Percentiles rank a stretch among this genome's conserved stretches.
phyloP scores from a whole-genome alignment of 2,797 vertebrate species.

The Pantherophis vulpinus region DNA sequence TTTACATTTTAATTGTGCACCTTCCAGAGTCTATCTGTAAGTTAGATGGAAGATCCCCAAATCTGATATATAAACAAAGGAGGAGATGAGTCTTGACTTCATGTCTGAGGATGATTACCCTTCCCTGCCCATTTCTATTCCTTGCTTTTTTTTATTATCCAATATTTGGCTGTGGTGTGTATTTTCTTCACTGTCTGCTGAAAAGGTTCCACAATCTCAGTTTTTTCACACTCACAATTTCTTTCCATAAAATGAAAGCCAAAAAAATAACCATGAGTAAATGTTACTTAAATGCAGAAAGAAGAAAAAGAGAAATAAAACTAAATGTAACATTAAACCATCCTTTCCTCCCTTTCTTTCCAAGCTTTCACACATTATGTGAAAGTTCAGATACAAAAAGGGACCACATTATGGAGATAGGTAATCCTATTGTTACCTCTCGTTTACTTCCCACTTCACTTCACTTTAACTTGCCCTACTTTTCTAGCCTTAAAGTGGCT shows the following conservation, averaged over 20 bases:
- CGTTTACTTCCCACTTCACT: not conserved
- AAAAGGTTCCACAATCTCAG: slow-evolving; percentile 55
- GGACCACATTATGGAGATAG: not conserved
- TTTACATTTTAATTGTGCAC: not conserved
- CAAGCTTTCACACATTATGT: not conserved
- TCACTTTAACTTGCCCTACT: not conserved
- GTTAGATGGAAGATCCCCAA: not conserved
- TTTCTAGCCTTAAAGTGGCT: not conserved
- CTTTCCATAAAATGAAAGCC: slow-evolving; percentile 49
- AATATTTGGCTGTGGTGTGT: slow-evolving; percentile 54
- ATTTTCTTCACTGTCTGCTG: slow-evolving; percentile 38
- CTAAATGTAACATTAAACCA: not conserved
- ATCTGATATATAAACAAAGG: not conserved
- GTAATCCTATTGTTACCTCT: not conserved
- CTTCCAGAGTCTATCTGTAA: not conserved
- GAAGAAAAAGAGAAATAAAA: not conserved
- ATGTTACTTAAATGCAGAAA: slow-evolving; percentile 44
- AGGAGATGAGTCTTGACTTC: not conserved
- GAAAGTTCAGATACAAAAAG: not conserved
- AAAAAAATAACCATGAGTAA: slow-evolving; percentile 47
- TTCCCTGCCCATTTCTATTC: slow-evolving; percentile 36
- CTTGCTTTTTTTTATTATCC: slow-evolving; percentile 22
- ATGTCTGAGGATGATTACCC: not conserved
- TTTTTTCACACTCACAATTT: slow-evolving; percentile 50
- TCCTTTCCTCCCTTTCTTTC: not conserved